Evolutionary conservation across 1,140 invertebrate genomes (phyloP).

Genomic region (Neelides sp.): DNA sequence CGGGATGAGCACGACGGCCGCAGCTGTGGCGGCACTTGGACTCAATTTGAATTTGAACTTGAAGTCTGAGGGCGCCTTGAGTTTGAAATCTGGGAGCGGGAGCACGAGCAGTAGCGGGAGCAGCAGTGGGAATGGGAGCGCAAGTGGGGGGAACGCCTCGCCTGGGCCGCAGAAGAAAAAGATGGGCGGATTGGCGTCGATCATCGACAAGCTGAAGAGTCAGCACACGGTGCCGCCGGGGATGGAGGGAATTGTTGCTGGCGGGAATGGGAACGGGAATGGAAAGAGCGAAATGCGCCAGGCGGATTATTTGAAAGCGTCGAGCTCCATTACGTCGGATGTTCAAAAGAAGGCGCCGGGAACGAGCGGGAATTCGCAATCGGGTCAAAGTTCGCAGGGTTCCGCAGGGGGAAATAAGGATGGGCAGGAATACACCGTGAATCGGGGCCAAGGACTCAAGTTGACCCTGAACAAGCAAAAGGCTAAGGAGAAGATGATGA

Average conservation of each 20-base stretch:
- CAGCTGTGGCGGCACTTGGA: background rate
- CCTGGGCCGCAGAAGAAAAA: constrained; percentile 44
- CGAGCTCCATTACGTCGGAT: constrained; percentile 14
- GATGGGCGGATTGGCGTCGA: constrained; percentile 65
- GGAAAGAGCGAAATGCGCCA: constrained; percentile 14
- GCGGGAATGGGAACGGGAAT: background rate
- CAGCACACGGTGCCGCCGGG: constrained; percentile 10
- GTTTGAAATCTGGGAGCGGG: background rate
- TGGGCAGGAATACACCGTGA: constrained; percentile 62
- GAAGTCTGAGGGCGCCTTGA: background rate
- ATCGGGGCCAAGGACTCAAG: constrained; percentile 61
- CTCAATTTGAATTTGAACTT: background rate
- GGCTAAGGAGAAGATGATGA: constrained; percentile 7
- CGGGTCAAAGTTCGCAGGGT: background rate
- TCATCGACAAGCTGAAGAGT: constrained; percentile 71
- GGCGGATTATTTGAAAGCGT: constrained; percentile 18
- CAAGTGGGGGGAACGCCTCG: background rate
- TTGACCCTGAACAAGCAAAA: constrained; percentile 69
- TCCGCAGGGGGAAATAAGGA: background rate
- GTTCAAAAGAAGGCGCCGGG: constrained; percentile 3
- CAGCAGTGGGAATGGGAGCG: background rate
- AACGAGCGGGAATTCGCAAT: background rate
- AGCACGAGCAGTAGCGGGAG: background rate
- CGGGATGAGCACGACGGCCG: constrained; percentile 2
- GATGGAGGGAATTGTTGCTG: no score